phyloP scores from a whole-genome alignment of 2,113 vertebrate genomes.

The Collichthys lucidus region DNA sequence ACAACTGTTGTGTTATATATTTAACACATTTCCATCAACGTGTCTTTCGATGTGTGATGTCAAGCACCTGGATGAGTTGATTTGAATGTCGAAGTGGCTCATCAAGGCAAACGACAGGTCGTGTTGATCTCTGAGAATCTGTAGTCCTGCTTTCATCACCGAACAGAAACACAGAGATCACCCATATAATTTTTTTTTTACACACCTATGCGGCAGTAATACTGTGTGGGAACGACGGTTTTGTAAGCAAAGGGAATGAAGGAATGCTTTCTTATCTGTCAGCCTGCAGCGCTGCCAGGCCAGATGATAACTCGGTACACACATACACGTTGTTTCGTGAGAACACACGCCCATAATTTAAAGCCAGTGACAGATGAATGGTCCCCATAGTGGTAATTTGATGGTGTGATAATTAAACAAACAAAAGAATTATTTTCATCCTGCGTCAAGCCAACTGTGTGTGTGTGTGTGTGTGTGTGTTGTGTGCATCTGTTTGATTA shows the following conservation, averaged over 20 bases:
- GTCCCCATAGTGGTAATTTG: constrained; percentile 31
- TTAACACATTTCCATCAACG: background rate
- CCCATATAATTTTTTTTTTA: background rate
- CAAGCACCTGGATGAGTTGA: background rate
- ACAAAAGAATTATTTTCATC: constrained; percentile 55
- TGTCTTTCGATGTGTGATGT: background rate
- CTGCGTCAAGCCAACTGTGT: constrained; percentile 19
- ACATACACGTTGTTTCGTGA: background rate
- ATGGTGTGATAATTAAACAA: constrained; percentile 65
- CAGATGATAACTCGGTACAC: constrained; percentile 35
- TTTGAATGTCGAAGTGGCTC: background rate
- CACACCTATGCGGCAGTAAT: constrained; percentile 5
- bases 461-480: background rate
- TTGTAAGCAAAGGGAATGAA: constrained; percentile 22
- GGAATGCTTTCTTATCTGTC: constrained; percentile 47
- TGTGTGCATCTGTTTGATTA: constrained; percentile 25
- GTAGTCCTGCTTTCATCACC: background rate
- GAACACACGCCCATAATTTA: constrained; percentile 36
- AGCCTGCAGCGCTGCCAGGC: constrained; percentile 43
- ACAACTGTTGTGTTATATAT: background rate
- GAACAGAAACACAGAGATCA: background rate
- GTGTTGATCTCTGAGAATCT: too few species aligned
- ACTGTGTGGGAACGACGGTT: constrained; percentile 5
- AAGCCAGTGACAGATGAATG: constrained; percentile 43
- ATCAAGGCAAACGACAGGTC: background rate